phyloP scores from a whole-genome alignment of 2,797 vertebrate genomes.

The Gymnodraco acuticeps region DNA sequence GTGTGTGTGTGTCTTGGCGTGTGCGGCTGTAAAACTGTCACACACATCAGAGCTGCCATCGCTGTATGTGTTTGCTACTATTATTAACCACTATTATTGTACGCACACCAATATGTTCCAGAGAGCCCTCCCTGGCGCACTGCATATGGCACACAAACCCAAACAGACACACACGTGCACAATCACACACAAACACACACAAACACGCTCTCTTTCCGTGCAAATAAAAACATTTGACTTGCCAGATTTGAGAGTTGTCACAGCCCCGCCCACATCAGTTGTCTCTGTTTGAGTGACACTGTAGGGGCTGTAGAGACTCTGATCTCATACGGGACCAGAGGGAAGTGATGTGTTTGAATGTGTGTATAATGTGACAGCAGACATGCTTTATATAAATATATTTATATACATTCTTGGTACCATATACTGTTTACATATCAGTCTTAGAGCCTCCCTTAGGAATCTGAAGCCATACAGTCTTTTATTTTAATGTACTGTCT shows the following conservation, averaged over 20 bases:
- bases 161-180: conserved; percentile 57
- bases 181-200: conserved; percentile 41
- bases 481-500: conserved; percentile 23
- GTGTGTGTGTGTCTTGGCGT: conserved; percentile 48
- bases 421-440: conserved; percentile 4
- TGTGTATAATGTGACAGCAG: conserved; percentile 49
- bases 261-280: conserved; percentile 75
- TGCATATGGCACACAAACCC: conserved; percentile 76
- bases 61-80: conserved; percentile 82
- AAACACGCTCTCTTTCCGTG: conserved; percentile 46
- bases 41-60: conserved; percentile 81
- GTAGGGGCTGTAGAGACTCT: conserved; percentile 65
- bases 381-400: conserved; percentile 30
- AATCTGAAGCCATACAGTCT: conserved; percentile 13
- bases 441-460: neutral
- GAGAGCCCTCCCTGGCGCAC: conserved; percentile 73
- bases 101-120: conserved; percentile 84
- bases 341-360: conserved; percentile 58
- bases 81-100: conserved; percentile 83
- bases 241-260: conserved; percentile 76
- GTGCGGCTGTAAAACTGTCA: conserved; percentile 84
- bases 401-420: conserved; percentile 9
- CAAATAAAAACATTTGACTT: conserved; percentile 83
- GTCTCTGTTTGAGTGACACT: conserved; percentile 72
- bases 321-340: conserved; percentile 67